Evolutionary conservation across 2,888 invertebrate genomes (phyloP).

Genomic region (Hedychridium roseum): DNA sequence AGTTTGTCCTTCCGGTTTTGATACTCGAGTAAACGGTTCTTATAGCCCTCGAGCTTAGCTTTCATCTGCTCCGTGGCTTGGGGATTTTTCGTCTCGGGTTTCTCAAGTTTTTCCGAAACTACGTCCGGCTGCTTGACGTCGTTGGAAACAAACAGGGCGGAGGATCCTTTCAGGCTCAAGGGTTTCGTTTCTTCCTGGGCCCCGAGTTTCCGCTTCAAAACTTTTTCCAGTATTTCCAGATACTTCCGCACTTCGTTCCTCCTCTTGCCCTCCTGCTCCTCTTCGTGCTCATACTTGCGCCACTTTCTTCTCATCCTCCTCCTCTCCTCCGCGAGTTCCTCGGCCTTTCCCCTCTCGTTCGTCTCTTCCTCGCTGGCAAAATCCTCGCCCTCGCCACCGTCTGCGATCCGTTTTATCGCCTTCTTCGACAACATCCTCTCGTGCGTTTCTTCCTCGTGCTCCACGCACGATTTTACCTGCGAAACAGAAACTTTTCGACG

Average conservation of each 20-base stretch:
- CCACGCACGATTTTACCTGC: slow-evolving; percentile 47
- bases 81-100: slow-evolving; percentile 1
- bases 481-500: no score
- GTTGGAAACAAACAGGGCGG: slow-evolving; percentile 8
- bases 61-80: slow-evolving; percentile 29
- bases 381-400: neutral
- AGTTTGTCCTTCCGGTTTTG: no score
- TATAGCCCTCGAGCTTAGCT: slow-evolving; percentile 41
- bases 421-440: neutral
- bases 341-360: neutral
- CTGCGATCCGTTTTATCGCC: neutral
- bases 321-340: neutral
- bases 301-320: neutral
- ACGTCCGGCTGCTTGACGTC: slow-evolving; percentile 10
- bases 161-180: neutral
- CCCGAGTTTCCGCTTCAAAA: slow-evolving; percentile 12
- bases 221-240: slow-evolving; percentile 30
- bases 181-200: neutral
- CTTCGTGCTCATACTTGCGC: neutral
- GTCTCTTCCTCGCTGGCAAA: neutral
- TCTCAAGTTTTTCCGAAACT: no score
- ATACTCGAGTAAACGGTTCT: slow-evolving; percentile 35
- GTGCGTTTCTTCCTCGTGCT: neutral
- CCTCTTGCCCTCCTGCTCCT: slow-evolving; percentile 1
- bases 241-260: slow-evolving; percentile 24